Percentiles rank a stretch among this genome's conserved stretches.
Evolutionary conservation across 2,797 vertebrate species (phyloP).

Genomic region (Sebastiscus tertius): DNA sequence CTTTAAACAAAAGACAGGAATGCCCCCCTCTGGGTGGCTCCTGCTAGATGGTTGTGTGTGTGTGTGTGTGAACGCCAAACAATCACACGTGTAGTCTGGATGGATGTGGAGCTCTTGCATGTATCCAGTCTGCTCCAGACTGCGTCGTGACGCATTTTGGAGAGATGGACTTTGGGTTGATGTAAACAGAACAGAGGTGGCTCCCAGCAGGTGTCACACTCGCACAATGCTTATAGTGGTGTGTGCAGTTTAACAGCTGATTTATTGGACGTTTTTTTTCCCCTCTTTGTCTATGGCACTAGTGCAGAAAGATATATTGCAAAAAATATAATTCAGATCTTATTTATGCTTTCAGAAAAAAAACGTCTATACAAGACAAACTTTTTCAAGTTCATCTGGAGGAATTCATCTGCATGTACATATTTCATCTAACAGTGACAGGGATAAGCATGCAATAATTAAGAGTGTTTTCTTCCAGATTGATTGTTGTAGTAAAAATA

Average conservation of each 20-base stretch:
- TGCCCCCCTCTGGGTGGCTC: slow-evolving; percentile 71
- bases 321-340: not conserved
- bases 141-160: slow-evolving; percentile 69
- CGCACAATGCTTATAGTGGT: slow-evolving; percentile 59
- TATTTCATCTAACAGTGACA: slow-evolving; percentile 4
- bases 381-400: not conserved
- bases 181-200: slow-evolving; percentile 67
- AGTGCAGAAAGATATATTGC: not conserved
- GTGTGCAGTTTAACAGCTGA: slow-evolving; percentile 9
- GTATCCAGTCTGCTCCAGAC: slow-evolving; percentile 47
- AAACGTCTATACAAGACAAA: no score
- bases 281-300: not conserved
- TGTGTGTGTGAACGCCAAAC: slow-evolving; percentile 69
- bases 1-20: slow-evolving; percentile 91
- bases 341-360: not conserved
- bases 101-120: slow-evolving; percentile 60
- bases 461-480: not conserved
- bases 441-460: slow-evolving; percentile 46
- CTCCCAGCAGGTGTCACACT: slow-evolving; percentile 79
- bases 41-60: slow-evolving; percentile 55
- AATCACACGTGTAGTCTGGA: slow-evolving; percentile 73
- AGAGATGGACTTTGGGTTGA: slow-evolving; percentile 50
- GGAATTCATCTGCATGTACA: not conserved
- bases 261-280: slow-evolving; percentile 11
- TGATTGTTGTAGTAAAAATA: slow-evolving; percentile 16